phyloP scores from a whole-genome alignment of 2,888 invertebrate genomes.

The Cephus spinipes region DNA sequence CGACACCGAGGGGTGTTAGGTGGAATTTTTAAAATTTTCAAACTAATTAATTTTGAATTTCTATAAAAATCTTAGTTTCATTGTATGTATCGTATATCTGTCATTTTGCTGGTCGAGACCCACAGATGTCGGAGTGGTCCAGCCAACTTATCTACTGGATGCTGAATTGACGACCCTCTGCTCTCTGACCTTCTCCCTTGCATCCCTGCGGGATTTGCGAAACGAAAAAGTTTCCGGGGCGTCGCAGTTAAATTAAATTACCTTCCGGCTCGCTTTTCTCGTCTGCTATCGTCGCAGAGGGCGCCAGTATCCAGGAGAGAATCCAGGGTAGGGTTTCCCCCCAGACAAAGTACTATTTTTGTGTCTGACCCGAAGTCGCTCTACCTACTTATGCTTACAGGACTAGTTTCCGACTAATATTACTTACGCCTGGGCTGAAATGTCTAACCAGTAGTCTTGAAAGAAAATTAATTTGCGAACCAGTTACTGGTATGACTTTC shows the following conservation, averaged over 20 bases:
- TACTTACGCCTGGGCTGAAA: neutral
- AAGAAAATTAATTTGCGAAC: neutral
- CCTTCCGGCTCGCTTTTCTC: constrained; percentile 14
- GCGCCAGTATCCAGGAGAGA: neutral
- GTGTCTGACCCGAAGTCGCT: neutral
- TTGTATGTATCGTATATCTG: neutral
- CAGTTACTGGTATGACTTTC: neutral
- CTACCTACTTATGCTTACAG: neutral
- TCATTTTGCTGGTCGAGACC: neutral
- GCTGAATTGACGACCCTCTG: neutral
- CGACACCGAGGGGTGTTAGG: neutral
- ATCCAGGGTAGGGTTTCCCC: neutral
- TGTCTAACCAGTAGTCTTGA: neutral
- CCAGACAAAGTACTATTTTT: neutral
- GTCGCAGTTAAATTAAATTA: constrained; percentile 49
- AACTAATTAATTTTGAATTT: neutral
- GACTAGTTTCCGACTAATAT: neutral
- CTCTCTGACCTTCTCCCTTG: constrained; percentile 15
- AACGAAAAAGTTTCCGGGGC: constrained; percentile 43
- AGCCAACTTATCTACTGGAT: neutral
- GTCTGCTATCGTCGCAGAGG: neutral
- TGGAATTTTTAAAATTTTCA: neutral
- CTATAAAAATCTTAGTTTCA: neutral
- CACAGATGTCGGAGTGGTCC: neutral
- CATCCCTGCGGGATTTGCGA: constrained; percentile 35